Base-by-base conservation (phyloP, 1,140 invertebrate genomes). In the Leguminivora glycinivorella region DNA sequence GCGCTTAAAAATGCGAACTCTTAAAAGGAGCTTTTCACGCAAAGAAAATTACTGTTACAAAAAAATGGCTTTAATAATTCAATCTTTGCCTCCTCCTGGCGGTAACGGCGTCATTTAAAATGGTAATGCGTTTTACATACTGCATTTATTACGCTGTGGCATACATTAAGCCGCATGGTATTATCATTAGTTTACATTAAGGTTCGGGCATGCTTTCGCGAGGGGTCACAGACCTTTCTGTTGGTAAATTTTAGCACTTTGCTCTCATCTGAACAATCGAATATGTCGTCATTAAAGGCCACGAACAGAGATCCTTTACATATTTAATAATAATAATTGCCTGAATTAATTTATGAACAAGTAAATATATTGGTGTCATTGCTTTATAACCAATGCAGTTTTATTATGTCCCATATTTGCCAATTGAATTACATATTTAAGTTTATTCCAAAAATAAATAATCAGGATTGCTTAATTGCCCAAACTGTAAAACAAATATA, bases 121-220 rank as follows among this genome's bases (percentile, higher is more conserved):
- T 77, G 75, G 70, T 75, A 77, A 77, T 75, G 67, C 60, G 58
- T 70, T 70, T 75, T 72, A 76, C 70, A 69, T 73, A 70, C 72
- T 63, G 58, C 58, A 63, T 63, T 63, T 63, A 63, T 63, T 63
- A 63, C 9, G 58, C 26, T 31, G 58, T 12, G 58, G 25, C 25
- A 26, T 29, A 58, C 56, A 58, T 58, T 58, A 58, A 25, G 56
- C 10, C 26, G 58, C 26, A 63, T 34, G 19, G 24, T 25, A 63
- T 34, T 29, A 63, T 31, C 58, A 63, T 63, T 63, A 63, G 26
- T 63, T 63, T 63, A 63, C 58, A 29, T 29, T 63, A 17, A 63
- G 25, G 25, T 63, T 63, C 0, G 10, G 25, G 25, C 3, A 63
- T 31, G 56, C 56, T 58, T 34, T 29, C 47, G 10, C 0, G 19